Evolutionary conservation across 2,113 vertebrate species (phyloP).

Genomic region (Caracal caracal): DNA sequence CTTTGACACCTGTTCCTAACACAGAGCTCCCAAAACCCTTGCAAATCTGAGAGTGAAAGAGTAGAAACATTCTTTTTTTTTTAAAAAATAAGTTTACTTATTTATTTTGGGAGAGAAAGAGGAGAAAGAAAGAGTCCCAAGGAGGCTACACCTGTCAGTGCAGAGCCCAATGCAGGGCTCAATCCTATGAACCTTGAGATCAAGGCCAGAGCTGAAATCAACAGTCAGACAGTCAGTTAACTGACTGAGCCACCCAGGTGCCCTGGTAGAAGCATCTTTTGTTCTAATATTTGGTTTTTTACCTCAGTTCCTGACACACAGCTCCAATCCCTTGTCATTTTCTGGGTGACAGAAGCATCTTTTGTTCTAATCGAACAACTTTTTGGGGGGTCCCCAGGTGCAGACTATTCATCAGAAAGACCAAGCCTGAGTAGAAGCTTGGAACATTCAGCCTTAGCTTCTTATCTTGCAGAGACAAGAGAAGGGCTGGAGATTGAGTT

Average conservation of each 20-base stretch:
- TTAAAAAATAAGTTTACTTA: too few relatives aligned
- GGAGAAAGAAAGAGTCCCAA: too few relatives aligned
- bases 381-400: neutral
- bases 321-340: neutral
- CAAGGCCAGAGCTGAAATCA: too few relatives aligned
- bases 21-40: neutral
- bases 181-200: too few relatives aligned
- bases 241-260: too few relatives aligned
- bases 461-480: neutral
- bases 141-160: too few relatives aligned
- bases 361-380: neutral
- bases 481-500: neutral
- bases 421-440: neutral
- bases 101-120: too few relatives aligned
- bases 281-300: neutral
- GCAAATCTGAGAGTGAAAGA: neutral
- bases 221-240: too few relatives aligned
- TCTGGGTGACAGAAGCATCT: neutral
- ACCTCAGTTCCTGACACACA: neutral
- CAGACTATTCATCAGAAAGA: neutral
- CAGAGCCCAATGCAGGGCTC: too few relatives aligned
- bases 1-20: neutral
- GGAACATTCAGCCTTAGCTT: neutral
- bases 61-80: neutral
- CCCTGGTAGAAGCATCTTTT: neutral